Evolutionary conservation across 2,113 vertebrate genomes (phyloP).

Genomic region (Salminus brasiliensis): DNA sequence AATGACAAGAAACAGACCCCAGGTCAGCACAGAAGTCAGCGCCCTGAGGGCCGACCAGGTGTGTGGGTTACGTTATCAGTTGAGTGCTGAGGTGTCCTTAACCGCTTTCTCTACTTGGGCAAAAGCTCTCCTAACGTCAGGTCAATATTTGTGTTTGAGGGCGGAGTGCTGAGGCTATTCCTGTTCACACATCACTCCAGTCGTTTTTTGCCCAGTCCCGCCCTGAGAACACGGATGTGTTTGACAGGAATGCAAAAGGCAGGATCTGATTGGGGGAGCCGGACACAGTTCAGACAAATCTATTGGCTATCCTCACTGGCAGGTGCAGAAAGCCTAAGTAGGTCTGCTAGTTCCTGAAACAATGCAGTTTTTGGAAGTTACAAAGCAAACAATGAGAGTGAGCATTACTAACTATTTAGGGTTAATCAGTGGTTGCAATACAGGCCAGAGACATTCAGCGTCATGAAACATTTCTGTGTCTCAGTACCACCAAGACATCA

Average conservation of each 20-base stretch:
- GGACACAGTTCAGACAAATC: neutral
- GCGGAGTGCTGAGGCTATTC: conserved; percentile 59
- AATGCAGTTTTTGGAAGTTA: neutral
- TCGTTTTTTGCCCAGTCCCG: conserved; percentile 58
- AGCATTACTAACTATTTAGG: neutral
- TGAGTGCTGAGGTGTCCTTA: conserved; percentile 75
- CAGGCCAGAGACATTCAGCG: neutral
- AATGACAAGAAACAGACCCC: too few relatives aligned
- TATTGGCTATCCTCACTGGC: neutral
- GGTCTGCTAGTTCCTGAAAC: neutral
- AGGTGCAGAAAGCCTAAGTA: neutral
- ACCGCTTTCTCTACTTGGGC: neutral
- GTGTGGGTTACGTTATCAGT: neutral
- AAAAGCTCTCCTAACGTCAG: conserved; percentile 50
- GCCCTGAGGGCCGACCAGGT: neutral
- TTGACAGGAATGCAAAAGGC: conserved; percentile 34
- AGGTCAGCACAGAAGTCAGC: too few relatives aligned
- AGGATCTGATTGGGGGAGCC: conserved; percentile 14
- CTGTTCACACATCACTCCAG: conserved; percentile 55
- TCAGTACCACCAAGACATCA: neutral
- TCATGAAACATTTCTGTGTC: neutral
- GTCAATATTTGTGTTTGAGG: conserved; percentile 76
- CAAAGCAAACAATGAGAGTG: conserved; percentile 28
- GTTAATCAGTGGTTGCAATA: neutral
- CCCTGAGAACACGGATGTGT: conserved; percentile 75